Conservation (phyloP, 2,888 invertebrate genomes). For the Drosophila austrosaltans region DNA sequence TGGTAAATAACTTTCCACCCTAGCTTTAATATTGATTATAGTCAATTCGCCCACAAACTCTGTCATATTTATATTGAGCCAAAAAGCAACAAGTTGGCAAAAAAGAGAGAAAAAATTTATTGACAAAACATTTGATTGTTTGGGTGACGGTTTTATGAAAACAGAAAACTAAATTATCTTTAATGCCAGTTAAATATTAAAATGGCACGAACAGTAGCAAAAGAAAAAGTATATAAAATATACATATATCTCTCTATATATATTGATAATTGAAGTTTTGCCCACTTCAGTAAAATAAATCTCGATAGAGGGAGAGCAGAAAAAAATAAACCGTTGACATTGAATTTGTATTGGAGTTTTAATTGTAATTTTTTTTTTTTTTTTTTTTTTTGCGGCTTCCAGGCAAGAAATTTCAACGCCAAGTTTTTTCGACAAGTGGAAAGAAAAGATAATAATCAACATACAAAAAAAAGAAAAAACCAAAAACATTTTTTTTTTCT, state of each 20-base stretch:
- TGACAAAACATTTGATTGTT: constrained; percentile 69
- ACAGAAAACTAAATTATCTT: constrained; percentile 42
- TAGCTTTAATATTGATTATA: constrained; percentile 35
- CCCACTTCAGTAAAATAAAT: background rate
- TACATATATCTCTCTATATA: background rate
- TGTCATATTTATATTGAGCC: constrained; percentile 50
- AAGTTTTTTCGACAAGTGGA: background rate
- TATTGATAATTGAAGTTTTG: background rate
- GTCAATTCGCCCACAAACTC: constrained; percentile 20
- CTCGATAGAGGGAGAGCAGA: background rate
- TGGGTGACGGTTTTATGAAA: constrained; percentile 33
- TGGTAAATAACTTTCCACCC: constrained; percentile 33
- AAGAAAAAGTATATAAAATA: constrained; percentile 16
- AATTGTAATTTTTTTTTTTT: constrained; percentile 36
- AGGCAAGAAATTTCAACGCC: constrained; percentile 36
- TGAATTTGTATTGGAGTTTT: constrained; percentile 43
- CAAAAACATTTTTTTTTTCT: background rate
- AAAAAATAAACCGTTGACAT: constrained; percentile 44
- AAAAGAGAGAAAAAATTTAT: constrained; percentile 46
- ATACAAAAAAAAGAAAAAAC: constrained; percentile 23
- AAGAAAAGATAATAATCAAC: constrained; percentile 4
- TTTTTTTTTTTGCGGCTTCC: constrained; percentile 36
- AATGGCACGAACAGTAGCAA: constrained; percentile 40
- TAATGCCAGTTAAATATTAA: constrained; percentile 53
- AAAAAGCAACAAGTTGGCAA: constrained; percentile 73